A percentile compares a stretch with the other conserved stretches of the same genome.
Conservation (phyloP, 2,797 vertebrate genomes). For the Borostomias antarcticus region DNA sequence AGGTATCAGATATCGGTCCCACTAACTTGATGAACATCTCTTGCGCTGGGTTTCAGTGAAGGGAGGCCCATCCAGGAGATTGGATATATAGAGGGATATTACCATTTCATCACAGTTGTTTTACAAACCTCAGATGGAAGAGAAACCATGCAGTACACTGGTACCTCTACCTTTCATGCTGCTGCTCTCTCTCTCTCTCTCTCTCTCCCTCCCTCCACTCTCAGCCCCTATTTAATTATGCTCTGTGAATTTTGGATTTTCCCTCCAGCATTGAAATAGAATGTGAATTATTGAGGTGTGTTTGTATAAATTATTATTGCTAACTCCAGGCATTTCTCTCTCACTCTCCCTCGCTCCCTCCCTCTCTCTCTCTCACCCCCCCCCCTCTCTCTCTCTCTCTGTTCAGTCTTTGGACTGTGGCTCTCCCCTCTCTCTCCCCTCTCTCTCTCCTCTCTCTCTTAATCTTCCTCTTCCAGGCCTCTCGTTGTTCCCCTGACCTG, state of each 20-base stretch:
- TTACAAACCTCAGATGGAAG: conserved; percentile 77
- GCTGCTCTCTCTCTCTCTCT: background rate
- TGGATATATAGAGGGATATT: conserved; percentile 64
- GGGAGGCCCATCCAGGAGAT: conserved; percentile 44
- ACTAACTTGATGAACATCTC: background rate
- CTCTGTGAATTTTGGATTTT: conserved; percentile 88
- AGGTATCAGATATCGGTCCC: no score
- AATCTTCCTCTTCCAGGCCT: conserved; percentile 60
- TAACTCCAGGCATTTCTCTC: conserved; percentile 85
- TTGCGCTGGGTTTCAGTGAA: conserved; percentile 24
- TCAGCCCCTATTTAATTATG: conserved; percentile 86
- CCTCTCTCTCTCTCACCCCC: conserved; percentile 13
- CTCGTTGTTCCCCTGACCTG: conserved; percentile 53
- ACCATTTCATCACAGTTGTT: conserved; percentile 76
- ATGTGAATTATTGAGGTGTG: conserved; percentile 89
- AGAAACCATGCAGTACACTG: conserved; percentile 68
- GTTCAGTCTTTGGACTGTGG: conserved; percentile 31
- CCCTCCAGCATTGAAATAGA: conserved; percentile 86
- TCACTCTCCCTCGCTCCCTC: conserved; percentile 44
- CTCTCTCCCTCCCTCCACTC: conserved; percentile 54
- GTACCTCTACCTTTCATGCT: conserved; percentile 72
- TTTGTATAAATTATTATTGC: conserved; percentile 91
- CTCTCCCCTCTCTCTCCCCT: conserved; percentile 56
- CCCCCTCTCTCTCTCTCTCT: conserved; percentile 23
- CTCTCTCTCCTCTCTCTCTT: conserved; percentile 54